Evolutionary conservation across 2,113 vertebrate species (phyloP).

Genomic region (Lipophrys pholis): DNA sequence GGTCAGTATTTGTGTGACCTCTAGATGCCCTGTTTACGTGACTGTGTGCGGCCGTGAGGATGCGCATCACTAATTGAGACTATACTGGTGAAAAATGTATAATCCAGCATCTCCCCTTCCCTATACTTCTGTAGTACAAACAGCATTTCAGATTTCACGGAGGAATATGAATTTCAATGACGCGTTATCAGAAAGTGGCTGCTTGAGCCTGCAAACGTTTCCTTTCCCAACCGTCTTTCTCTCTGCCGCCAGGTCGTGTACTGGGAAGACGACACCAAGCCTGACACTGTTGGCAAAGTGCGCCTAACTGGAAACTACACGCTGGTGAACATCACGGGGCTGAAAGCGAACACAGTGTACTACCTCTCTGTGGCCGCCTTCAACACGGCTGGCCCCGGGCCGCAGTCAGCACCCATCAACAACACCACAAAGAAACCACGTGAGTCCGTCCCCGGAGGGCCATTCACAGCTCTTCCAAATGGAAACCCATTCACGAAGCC

Average conservation of each 20-base stretch:
- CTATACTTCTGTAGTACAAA: slow-evolving; percentile 40
- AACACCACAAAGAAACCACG: slow-evolving; percentile 94
- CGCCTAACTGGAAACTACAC: slow-evolving; percentile 90
- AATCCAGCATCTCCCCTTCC: slow-evolving; percentile 40
- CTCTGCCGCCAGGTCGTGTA: slow-evolving; percentile 86
- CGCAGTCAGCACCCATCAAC: slow-evolving; percentile 90
- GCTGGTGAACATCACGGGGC: slow-evolving; percentile 85
- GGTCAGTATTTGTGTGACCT: slow-evolving; percentile 30
- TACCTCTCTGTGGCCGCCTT: slow-evolving; percentile 91
- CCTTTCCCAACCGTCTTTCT: background rate
- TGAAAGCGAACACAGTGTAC: slow-evolving; percentile 89
- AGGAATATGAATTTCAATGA: slow-evolving; percentile 44
- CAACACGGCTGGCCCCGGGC: slow-evolving; percentile 92
- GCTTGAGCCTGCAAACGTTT: background rate
- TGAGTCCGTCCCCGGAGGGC: slow-evolving; percentile 76
- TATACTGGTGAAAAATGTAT: slow-evolving; percentile 39
- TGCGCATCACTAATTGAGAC: slow-evolving; percentile 44
- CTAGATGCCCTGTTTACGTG: slow-evolving; percentile 33
- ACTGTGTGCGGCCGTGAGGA: slow-evolving; percentile 18
- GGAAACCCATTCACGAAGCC: slow-evolving; percentile 6
- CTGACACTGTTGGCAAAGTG: slow-evolving; percentile 88
- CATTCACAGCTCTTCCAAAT: slow-evolving; percentile 25
- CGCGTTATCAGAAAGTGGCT: background rate
- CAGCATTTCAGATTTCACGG: slow-evolving; percentile 45
- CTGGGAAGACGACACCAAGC: slow-evolving; percentile 92